Base-by-base conservation (phyloP, 2,113 vertebrate genomes). In the Lamprotornis superbus region DNA sequence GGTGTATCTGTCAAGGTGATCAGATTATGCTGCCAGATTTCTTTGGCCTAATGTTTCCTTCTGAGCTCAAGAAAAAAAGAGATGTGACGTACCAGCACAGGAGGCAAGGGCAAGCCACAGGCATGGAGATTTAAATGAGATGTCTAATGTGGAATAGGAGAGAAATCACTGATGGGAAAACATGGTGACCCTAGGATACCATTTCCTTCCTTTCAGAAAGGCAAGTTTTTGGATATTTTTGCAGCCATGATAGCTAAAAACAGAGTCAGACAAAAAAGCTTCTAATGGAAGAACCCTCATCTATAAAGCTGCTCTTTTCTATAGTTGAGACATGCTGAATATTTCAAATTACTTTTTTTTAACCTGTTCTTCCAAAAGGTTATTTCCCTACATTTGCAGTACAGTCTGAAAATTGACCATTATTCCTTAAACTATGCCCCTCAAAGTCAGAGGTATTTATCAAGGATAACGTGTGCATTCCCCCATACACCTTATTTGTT, bases 401-500 rank as follows among this genome's bases (percentile, higher is more conserved):
- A 25, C 5, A 55, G 47, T 25, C 33, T 87, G 76, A 71, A 91
- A 68, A 56, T 40, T 57, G 61, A 27, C 61, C 10, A 17, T 82
- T 91, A 57, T 75, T 84, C 68, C 35, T 83, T 65, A 74, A 89
- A 82, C 33, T 42, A 4, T 68, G 44, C 23, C 49, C 52, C 59
- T 91, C 52, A 87, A 92, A 91, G 87, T 84, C 91, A 49, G 13
- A 65, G 63, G 65, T 56, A 56, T 89, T 94, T 89, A 69, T 87
- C 83, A 80, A 78, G 76, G 91, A 11, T 87, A 93, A 93, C 49
- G 40, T 75, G 75, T 92, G 77, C n/a, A 52, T 91, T 91, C 80
- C 80, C 90, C 73, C 19, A 28, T 10, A 13, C 33, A 53, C 77
- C 44, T 78, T 91, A 82, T 95, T 94, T 97, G 89, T 81, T 94